Conservation (phyloP, 2,797 vertebrate species). For the Aulostomus chinensis region DNA sequence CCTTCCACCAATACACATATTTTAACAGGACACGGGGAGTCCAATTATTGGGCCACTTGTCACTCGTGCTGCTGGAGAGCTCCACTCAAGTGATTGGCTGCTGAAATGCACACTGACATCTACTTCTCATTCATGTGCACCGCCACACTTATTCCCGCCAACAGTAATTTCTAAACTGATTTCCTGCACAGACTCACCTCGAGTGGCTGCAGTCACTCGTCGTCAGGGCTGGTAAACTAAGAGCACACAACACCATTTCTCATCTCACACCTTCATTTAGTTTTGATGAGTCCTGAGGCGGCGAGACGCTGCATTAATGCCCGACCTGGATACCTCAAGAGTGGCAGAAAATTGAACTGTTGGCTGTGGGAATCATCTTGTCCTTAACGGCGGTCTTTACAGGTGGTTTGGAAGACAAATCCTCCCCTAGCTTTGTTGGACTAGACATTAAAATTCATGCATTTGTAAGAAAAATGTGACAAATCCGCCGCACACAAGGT, state of each 20-base stretch:
- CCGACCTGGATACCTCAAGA: conserved; percentile 55
- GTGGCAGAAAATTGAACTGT: too few relatives aligned
- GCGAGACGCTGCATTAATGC: conserved; percentile 53
- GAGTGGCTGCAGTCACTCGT: conserved; percentile 62
- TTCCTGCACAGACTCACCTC: conserved; percentile 68
- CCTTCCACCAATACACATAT: conserved; percentile 56
- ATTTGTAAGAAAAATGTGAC: too few relatives aligned
- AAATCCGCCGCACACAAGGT: too few relatives aligned
- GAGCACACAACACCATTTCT: conserved; percentile 52
- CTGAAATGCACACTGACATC: conserved; percentile 75
- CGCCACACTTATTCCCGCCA: conserved; percentile 68
- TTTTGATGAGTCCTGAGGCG: conserved; percentile 72
- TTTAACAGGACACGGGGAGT: conserved; percentile 62
- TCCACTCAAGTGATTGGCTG: conserved; percentile 81
- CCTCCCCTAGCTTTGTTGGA: conserved; percentile 14
- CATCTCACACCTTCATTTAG: conserved; percentile 72
- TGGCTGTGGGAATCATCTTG: conserved; percentile 31
- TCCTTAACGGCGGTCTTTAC: conserved; percentile 39
- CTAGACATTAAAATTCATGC: too few relatives aligned
- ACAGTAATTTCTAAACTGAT: conserved; percentile 77
- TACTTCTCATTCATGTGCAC: conserved; percentile 68
- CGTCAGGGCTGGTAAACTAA: conserved; percentile 58
- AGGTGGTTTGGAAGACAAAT: conserved; percentile 54
- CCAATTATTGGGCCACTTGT: conserved; percentile 77
- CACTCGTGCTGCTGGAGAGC: conserved; percentile 71